Conservation (phyloP, 1,140 invertebrate species). For the Cataglyphis hispanica region DNA sequence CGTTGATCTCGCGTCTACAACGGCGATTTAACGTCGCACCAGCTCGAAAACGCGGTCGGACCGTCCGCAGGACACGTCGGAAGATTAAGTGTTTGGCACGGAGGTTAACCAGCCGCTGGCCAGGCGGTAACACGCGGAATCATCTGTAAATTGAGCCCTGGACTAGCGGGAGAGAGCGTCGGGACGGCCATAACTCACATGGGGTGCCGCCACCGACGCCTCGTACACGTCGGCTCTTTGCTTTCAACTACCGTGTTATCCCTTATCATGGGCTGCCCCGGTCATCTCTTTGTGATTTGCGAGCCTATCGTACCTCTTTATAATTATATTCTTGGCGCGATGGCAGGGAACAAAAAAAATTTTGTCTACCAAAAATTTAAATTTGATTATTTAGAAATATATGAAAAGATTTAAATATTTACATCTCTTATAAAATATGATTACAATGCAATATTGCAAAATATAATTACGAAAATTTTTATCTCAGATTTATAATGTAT, state of each 20-base stretch:
- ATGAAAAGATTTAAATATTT: constrained; percentile 14
- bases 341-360: background rate
- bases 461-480: constrained; percentile 1
- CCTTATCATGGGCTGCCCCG: constrained; percentile 76
- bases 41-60: constrained; percentile 72
- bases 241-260: constrained; percentile 71
- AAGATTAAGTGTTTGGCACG: constrained; percentile 87
- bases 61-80: constrained; percentile 77
- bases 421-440: background rate
- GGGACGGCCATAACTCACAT: constrained; percentile 84
- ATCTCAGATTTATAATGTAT: background rate
- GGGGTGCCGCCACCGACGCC: constrained; percentile 70
- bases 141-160: constrained; percentile 88
- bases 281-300: constrained; percentile 73
- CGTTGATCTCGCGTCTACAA: constrained; percentile 55
- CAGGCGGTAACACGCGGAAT: constrained; percentile 87
- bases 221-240: constrained; percentile 62
- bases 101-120: constrained; percentile 85
- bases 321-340: constrained; percentile 27
- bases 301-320: constrained; percentile 65
- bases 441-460: background rate
- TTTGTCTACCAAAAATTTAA: background rate
- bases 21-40: constrained; percentile 75
- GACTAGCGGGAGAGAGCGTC: constrained; percentile 83
- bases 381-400: background rate